Conservation (phyloP, 2,888 invertebrate genomes). For the Leucophenga maculata region DNA sequence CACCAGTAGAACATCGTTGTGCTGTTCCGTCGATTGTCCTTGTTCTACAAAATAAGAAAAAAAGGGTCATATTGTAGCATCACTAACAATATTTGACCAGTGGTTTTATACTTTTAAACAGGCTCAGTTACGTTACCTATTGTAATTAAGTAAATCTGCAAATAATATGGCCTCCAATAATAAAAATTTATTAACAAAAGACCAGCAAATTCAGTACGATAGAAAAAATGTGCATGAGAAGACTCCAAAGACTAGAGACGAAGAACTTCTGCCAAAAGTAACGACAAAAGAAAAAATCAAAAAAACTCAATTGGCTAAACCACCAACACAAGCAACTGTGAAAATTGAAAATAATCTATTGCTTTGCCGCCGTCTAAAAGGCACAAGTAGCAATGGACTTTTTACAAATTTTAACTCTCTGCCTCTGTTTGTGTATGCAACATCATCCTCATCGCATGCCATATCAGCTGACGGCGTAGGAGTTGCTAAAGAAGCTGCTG, state of each 20-base stretch:
- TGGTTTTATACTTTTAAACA: no score
- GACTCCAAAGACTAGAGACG: not conserved
- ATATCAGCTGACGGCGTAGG: conserved; percentile 67
- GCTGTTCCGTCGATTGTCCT: conserved; percentile 34
- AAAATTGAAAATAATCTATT: conserved; percentile 58
- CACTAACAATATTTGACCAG: no score
- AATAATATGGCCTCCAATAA: no score
- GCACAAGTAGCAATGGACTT: conserved; percentile 49
- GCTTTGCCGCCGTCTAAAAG: conserved; percentile 67
- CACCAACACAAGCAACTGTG: not conserved
- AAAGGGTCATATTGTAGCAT: not conserved
- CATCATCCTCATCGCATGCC: conserved; percentile 65
- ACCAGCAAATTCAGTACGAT: no score
- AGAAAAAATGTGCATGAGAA: no score
- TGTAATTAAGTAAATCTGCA: no score
- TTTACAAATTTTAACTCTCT: conserved; percentile 66
- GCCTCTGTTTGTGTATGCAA: conserved; percentile 66
- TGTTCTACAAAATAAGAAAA: conserved; percentile 4
- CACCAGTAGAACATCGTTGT: conserved; percentile 40
- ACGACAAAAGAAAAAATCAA: conserved; percentile 42
- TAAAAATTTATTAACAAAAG: no score
- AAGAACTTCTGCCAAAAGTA: conserved; percentile 19
- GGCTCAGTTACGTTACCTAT: no score
- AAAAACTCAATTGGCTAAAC: conserved; percentile 4
- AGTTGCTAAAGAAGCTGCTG: conserved; percentile 62